Evolutionary conservation across 2,888 invertebrate genomes (phyloP).

Genomic region (Slavum lentiscoides): DNA sequence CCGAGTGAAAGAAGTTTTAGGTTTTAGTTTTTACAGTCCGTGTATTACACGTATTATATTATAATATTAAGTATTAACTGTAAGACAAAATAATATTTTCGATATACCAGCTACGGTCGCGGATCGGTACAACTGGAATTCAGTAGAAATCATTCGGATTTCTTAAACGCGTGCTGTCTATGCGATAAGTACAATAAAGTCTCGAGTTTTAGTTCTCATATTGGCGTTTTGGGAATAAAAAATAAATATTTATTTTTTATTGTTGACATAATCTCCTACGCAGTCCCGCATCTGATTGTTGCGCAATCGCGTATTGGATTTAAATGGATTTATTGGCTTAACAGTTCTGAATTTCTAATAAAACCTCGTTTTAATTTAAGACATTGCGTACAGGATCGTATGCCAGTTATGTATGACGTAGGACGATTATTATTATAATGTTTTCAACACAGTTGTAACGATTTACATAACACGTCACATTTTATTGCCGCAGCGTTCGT

Average conservation of each 20-base stretch:
- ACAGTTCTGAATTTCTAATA: too few species aligned
- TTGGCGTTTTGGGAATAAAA: too few species aligned
- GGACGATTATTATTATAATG: neutral
- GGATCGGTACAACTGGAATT: neutral
- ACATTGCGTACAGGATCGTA: neutral
- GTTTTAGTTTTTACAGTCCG: neutral
- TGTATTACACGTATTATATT: neutral
- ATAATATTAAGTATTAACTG: neutral
- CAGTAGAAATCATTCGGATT: neutral
- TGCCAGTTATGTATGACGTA: neutral
- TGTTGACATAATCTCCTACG: too few species aligned
- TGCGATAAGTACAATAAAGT: too few species aligned
- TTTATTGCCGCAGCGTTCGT: neutral
- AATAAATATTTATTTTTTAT: too few species aligned
- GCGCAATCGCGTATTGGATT: too few species aligned
- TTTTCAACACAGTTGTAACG: neutral
- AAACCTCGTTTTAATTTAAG: too few species aligned
- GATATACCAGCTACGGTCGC: too few species aligned
- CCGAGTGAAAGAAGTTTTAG: neutral
- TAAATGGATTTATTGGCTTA: too few species aligned
- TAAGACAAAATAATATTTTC: too few species aligned
- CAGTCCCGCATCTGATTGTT: too few species aligned
- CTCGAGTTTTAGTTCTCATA: too few species aligned
- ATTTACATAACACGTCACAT: slow-evolving; percentile 8
- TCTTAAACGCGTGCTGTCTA: neutral